Evolutionary conservation across 2,113 vertebrate genomes (phyloP), one percentile per base, ranked within the genome.

Genomic region (Aptenodytes forsteri): DNA sequence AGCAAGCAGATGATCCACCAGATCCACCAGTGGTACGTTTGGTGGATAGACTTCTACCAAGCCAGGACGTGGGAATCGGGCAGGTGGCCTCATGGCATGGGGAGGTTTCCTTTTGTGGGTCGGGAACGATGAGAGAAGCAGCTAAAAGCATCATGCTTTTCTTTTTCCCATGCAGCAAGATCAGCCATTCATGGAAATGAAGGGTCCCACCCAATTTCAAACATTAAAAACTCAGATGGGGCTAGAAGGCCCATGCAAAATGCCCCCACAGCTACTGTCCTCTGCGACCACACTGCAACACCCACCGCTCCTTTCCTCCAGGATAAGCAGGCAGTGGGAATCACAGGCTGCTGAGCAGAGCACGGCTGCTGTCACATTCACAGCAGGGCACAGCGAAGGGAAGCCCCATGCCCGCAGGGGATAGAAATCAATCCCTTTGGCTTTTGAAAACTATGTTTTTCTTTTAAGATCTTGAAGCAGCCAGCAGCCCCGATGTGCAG

Each of bases 1-100:
- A 78, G 26, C 49, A 67, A 89, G 55, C 15, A 38, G 65, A 36
- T 42, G 44, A 50, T 55, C 44, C 49, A 66, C 40, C 40, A 81
- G 44, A 42, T 50, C 58, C 59, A 83, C 34, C 34, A 65, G 7
- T 7, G 1, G 30, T 30, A 22, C 1, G 0, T 65, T 75, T 71
- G 32, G 16, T 42, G n/a, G n/a, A 27, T 13, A 77, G 42, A 73
- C 47, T 79, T 81, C 47, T 82, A 64, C 13, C 29, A 59, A 44
- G n/a, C 40, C 47, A 79, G 30, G 13, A 46, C 0, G 0, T 18
- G 16, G 34, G 19, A 91, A 69, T 36, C 1, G 1, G 29, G 40
- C 44, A 78, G n/a, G 29, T 36, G 50, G 8, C 21, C 38, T 84
- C 23, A 47, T 26, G 26, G 19, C 38, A 44, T 15, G 16, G 10